These are phyloP conservation scores for Cephus pygmeus DNA, from an alignment of 2,888 invertebrate genomes.

Conservation along the genomic window DNA sequence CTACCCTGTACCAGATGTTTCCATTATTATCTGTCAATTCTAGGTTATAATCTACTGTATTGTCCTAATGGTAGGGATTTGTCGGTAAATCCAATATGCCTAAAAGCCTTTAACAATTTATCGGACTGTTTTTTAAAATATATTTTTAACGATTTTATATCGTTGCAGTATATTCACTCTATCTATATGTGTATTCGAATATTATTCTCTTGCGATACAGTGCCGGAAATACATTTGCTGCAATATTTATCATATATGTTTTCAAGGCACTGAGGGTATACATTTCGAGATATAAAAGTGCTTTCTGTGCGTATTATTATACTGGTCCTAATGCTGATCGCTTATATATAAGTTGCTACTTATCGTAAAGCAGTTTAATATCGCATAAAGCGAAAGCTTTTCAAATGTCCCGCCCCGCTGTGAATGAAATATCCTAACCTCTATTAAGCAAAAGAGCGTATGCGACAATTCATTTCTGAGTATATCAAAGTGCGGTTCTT, in stretches of 20 bases:
- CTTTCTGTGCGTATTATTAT: not conserved
- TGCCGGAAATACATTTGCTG: not conserved
- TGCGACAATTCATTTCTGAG: not conserved
- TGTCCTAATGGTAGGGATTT: not conserved
- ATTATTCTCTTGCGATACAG: not conserved
- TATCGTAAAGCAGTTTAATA: slow-evolving; percentile 39
- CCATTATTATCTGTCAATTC: not conserved
- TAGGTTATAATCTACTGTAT: not conserved
- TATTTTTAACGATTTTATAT: not conserved
- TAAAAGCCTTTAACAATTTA: not conserved
- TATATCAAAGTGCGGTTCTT: not conserved
- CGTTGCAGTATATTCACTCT: not conserved
- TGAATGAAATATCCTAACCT: not conserved
- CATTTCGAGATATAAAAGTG: not conserved
- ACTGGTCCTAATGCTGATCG: not conserved
- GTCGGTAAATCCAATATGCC: not conserved
- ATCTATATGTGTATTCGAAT: not conserved
- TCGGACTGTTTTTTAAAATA: not conserved
- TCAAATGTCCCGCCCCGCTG: not conserved
- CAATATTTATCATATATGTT: not conserved
- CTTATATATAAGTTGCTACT: slow-evolving; percentile 30
- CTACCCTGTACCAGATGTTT: not conserved
- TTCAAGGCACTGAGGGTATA: not conserved
- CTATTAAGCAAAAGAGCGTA: not conserved
- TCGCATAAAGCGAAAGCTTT: slow-evolving; percentile 27